A percentile compares a stretch with the other conserved stretches of the same genome.
These are phyloP conservation scores for Amphipoea lucens DNA, from an alignment of 2,888 invertebrate genomes.

Conservation along the genomic window DNA sequence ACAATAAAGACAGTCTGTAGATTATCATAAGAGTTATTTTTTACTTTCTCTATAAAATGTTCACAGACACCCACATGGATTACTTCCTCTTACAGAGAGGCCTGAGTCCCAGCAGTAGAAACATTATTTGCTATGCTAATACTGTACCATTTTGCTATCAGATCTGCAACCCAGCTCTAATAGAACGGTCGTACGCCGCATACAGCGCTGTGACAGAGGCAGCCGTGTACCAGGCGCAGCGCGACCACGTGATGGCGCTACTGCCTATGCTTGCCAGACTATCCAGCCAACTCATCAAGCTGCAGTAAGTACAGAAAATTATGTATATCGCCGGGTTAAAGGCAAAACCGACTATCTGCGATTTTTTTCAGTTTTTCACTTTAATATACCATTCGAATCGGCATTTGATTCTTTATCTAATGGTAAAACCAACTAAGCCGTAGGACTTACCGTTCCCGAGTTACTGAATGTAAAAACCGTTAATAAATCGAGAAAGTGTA, in stretches of 20 bases:
- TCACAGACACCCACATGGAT: too few relatives aligned
- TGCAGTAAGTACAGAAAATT: constrained; percentile 73
- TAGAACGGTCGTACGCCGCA: constrained; percentile 79
- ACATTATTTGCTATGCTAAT: background rate
- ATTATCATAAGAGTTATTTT: background rate
- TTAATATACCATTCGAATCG: too few relatives aligned
- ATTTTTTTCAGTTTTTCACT: too few relatives aligned
- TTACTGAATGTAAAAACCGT: too few relatives aligned
- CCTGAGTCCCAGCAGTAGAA: background rate
- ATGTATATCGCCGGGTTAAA: too few relatives aligned
- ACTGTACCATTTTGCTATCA: constrained; percentile 50
- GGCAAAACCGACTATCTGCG: too few relatives aligned
- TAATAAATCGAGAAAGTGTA: too few relatives aligned
- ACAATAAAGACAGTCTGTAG: background rate
- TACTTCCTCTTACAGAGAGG: background rate
- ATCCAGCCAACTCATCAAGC: constrained; percentile 77
- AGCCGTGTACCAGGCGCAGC: constrained; percentile 77
- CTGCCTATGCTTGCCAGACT: constrained; percentile 82
- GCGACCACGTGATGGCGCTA: constrained; percentile 78
- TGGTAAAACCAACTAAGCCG: too few relatives aligned
- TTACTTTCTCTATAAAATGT: background rate
- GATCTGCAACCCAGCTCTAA: constrained; percentile 76
- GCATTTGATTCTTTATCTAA: too few relatives aligned
- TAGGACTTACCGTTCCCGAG: too few relatives aligned
- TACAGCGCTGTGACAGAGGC: constrained; percentile 82